A percentile compares a stretch with the other conserved stretches of the same genome.
Evolutionary conservation across 2,797 vertebrate species (phyloP).

Genomic region (Manis pentadactyla): DNA sequence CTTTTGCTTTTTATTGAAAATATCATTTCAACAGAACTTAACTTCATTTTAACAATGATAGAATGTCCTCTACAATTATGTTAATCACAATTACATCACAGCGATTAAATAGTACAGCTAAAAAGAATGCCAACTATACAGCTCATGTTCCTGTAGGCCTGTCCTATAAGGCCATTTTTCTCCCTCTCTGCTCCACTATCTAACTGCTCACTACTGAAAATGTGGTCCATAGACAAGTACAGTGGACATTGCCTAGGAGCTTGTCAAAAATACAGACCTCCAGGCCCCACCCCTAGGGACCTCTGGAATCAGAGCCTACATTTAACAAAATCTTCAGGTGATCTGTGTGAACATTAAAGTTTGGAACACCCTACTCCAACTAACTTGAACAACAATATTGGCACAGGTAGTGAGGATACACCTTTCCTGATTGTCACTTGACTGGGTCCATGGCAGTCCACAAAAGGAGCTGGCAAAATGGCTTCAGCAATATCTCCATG

Average conservation of each 20-base stretch:
- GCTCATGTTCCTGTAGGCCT: neutral
- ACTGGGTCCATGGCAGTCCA: neutral
- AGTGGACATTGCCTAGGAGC: neutral
- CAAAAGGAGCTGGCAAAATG: neutral
- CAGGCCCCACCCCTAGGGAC: neutral
- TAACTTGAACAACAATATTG: neutral
- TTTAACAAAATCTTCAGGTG: neutral
- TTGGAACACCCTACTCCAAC: neutral
- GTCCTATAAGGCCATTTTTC: neutral
- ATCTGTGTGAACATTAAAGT: neutral
- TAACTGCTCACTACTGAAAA: neutral
- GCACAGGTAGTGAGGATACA: neutral
- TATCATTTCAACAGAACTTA: neutral
- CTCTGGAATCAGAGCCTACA: neutral
- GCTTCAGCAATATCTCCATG: neutral
- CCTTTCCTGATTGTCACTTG: neutral
- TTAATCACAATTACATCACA: neutral
- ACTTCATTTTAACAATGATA: constrained; percentile 41
- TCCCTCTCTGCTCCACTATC: neutral
- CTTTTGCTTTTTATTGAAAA: constrained; percentile 15
- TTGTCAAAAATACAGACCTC: neutral
- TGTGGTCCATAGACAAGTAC: neutral
- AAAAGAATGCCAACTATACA: neutral
- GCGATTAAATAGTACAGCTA: neutral
- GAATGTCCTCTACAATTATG: neutral